These are phyloP conservation scores for Hymenopus coronatus DNA, from an alignment of 2,888 invertebrate species.

Conservation along the genomic window DNA sequence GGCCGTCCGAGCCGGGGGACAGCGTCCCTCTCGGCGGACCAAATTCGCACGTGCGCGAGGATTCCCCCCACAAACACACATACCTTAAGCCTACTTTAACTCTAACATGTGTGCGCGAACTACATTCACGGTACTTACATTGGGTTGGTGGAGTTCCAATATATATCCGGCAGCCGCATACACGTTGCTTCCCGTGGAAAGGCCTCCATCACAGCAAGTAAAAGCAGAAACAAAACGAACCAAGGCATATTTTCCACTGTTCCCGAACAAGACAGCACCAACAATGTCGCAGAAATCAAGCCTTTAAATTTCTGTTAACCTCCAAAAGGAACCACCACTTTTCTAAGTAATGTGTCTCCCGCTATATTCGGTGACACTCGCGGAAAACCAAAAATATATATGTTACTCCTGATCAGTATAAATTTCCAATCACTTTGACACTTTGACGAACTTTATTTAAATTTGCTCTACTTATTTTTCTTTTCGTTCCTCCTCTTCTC, in stretches of 20 bases:
- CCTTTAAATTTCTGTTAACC: not conserved
- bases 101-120: not conserved
- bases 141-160: conserved; percentile 57
- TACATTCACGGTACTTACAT: conserved; percentile 48
- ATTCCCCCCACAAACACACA: not conserved
- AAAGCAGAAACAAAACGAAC: conserved; percentile 52
- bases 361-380: not conserved
- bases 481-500: not conserved
- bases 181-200: conserved; percentile 52
- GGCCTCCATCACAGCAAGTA: conserved; percentile 53
- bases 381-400: not conserved
- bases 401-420: not conserved
- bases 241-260: conserved; percentile 46
- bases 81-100: not conserved
- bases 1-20: not conserved
- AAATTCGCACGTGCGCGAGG: not conserved
- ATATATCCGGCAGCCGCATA: conserved; percentile 53
- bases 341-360: not conserved
- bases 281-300: not conserved
- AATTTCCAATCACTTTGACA: not conserved
- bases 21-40: not conserved
- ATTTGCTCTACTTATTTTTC: not conserved
- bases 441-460: not conserved
- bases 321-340: not conserved
- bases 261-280: not conserved